Conservation (phyloP, 2,113 vertebrate species). For the Syngnathoides biaculeatus region DNA sequence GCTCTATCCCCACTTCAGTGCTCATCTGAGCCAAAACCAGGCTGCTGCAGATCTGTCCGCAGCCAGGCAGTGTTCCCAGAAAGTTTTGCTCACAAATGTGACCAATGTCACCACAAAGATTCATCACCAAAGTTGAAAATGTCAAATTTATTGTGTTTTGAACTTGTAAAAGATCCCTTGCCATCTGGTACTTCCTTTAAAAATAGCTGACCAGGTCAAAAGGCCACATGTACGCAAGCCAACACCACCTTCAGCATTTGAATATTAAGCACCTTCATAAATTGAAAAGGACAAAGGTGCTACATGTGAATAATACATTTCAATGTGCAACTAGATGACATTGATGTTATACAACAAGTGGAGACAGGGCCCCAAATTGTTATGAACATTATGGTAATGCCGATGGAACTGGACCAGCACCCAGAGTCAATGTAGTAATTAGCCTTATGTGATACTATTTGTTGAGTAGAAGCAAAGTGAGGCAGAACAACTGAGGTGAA, state of each 20-base stretch:
- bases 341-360: conserved; percentile 35
- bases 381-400: conserved; percentile 28
- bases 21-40: conserved; percentile 35
- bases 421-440: background rate
- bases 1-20: conserved; percentile 30
- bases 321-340: conserved; percentile 41
- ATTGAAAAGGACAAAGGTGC: conserved; percentile 60
- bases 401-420: background rate
- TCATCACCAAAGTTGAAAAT: conserved; percentile 1
- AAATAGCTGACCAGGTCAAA: background rate
- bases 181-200: conserved; percentile 8
- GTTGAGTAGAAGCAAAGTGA: conserved; percentile 1
- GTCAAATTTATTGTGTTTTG: conserved; percentile 3
- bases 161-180: conserved; percentile 7
- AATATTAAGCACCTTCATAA: conserved; percentile 47
- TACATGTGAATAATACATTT: conserved; percentile 58
- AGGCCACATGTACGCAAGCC: background rate
- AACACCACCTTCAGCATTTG: conserved; percentile 9
- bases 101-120: conserved; percentile 2
- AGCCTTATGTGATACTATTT: conserved; percentile 1
- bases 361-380: conserved; percentile 1
- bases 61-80: conserved; percentile 10
- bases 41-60: conserved; percentile 11
- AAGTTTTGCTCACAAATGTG: conserved; percentile 11
- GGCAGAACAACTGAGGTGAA: background rate